These are phyloP conservation scores for Molossus alvarezi DNA, from an alignment of 2,797 vertebrate species.

Conservation along the genomic window DNA sequence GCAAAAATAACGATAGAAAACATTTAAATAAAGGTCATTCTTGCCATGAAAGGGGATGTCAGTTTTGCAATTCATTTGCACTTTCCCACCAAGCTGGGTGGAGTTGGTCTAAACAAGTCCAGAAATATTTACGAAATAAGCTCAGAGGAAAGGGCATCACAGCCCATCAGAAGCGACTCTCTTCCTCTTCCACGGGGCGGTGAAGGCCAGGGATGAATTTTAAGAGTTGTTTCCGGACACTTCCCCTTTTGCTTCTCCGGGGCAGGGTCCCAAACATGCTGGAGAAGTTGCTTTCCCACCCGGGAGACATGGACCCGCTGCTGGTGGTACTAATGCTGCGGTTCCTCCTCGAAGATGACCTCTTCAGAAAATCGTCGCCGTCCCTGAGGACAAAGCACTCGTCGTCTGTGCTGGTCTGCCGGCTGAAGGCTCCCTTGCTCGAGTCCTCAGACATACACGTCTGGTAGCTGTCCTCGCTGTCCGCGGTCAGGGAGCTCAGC, in stretches of 20 bases:
- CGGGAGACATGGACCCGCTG: conserved; percentile 93
- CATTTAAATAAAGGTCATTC: conserved; percentile 39
- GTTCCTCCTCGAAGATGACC: conserved; percentile 86
- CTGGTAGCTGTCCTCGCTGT: conserved; percentile 93
- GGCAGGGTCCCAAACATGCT: conserved; percentile 96
- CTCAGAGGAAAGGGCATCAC: accelerated
- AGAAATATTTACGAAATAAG: not conserved
- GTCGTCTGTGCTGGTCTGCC: conserved; percentile 91
- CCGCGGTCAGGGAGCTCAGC: conserved; percentile 92
- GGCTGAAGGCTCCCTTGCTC: conserved; percentile 89
- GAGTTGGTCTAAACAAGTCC: not conserved
- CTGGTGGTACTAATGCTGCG: conserved; percentile 93
- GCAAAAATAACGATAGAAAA: not conserved
- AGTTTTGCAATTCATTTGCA: not conserved
- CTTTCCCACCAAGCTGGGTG: not conserved
- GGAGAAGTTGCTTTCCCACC: conserved; percentile 91
- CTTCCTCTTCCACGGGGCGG: conserved; percentile 95
- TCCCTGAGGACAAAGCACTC: conserved; percentile 91
- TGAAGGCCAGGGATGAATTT: conserved; percentile 96
- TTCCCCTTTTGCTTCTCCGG: conserved; percentile 91
- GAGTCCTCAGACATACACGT: conserved; percentile 92
- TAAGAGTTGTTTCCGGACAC: conserved; percentile 94
- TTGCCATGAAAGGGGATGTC: not conserved
- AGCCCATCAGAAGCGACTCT: conserved; percentile 87
- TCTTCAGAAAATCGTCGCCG: not conserved